Evolutionary conservation across 2,113 vertebrate species (phyloP), one percentile per base, ranked within the genome.

Genomic region (Nesoenas mayeri): DNA sequence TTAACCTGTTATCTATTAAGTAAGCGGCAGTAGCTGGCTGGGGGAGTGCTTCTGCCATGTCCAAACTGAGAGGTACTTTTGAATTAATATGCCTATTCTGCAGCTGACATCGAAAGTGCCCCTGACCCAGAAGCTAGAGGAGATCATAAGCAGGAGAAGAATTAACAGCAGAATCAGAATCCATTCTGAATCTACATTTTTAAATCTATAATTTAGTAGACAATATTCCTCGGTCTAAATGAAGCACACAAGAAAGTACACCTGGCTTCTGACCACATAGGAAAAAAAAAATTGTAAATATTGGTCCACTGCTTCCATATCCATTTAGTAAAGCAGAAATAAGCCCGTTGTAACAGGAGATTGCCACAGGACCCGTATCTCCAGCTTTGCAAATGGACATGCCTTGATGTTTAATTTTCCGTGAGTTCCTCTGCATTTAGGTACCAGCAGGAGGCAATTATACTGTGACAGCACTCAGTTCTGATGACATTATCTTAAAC

Each of bases 351-450:
- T 94, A 95, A 85, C 34, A 79, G 34, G 57, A 91, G 77, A 91
- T 38, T 85, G 79, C 78, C 56, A 80, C 5, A 91, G 85, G 83
- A 92, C 89, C 94, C 1, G 1, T 79, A 94, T 90, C 93, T 96
- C 74, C 88, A 93, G 83, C 78, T 96, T 94, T 91, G 90, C 95
- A 96, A 96, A 96, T 54, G 91, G 93, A 87, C 84, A 44, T 91
- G 94, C 91, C 96, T 96, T 97, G 93, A 95, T 92, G 96, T 96
- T 97, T 97, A 97, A 97, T 96, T 97, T 97, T 96, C 95, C 51
- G 1, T 92, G 95, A 97, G 94, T 93, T 93, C 90, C 88, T 93
- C 91, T 89, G 95, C 95, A 79, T 97, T 97, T 96, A 94, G 86
- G 93, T 67, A 79, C 79, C 96, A 97, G 93, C 94, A 89, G 96